Percentiles rank a stretch among this genome's conserved stretches.
phyloP scores from a whole-genome alignment of 2,113 vertebrate genomes.

The Tricholaema leucomelas region DNA sequence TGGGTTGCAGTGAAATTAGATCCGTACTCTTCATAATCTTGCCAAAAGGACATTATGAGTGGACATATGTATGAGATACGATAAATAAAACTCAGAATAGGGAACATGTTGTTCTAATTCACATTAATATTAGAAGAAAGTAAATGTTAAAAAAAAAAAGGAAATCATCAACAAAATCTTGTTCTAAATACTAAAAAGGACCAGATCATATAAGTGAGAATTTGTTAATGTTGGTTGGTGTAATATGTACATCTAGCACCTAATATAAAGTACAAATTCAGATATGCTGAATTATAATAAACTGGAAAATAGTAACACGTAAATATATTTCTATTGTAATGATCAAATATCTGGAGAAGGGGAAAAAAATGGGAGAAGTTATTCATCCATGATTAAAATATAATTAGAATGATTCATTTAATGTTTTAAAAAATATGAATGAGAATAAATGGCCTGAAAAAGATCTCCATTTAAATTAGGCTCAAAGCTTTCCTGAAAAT shows the following conservation, averaged over 20 bases:
- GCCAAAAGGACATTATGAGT: accelerated
- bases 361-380: neutral
- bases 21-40: neutral
- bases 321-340: neutral
- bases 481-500: neutral
- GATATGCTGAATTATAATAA: neutral
- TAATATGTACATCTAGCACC: neutral
- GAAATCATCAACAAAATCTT: neutral
- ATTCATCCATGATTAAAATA: neutral
- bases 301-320: neutral
- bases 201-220: neutral
- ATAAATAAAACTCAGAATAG: neutral
- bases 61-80: neutral
- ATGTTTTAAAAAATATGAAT: neutral
- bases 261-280: neutral
- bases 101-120: neutral
- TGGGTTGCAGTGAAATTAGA: neutral
- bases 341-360: neutral
- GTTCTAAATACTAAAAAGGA: neutral
- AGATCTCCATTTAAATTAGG: neutral
- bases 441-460: neutral
- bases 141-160: neutral
- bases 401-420: neutral
- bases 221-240: neutral
- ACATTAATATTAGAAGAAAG: neutral